A percentile compares a stretch with the other conserved stretches of the same genome.
phyloP scores from a whole-genome alignment of 2,797 vertebrate species.

The Acanthopagrus latus region DNA sequence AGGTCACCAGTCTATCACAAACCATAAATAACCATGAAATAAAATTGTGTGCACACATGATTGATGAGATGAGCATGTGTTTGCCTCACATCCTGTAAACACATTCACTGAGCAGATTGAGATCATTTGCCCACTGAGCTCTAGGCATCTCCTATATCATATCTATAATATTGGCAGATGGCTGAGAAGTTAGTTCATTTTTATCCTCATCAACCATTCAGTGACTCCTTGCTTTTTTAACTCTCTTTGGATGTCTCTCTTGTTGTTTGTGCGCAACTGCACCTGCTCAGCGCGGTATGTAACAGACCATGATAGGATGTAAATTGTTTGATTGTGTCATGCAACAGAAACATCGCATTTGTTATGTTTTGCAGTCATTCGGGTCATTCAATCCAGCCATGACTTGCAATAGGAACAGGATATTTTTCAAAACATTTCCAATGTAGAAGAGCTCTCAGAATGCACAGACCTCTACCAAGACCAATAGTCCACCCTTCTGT shows the following conservation, averaged over 20 bases:
- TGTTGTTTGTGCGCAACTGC: background rate
- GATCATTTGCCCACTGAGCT: background rate
- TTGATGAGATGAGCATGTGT: background rate
- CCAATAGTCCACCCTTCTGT: too few species aligned
- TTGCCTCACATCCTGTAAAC: background rate
- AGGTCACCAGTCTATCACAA: background rate
- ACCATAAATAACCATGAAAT: background rate
- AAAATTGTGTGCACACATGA: background rate
- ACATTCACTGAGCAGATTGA: slow-evolving; percentile 8
- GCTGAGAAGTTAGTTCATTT: background rate
- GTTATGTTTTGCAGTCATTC: background rate
- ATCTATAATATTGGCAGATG: background rate
- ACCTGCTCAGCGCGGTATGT: background rate
- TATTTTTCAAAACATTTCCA: too few species aligned
- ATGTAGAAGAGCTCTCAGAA: too few species aligned
- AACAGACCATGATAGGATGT: background rate
- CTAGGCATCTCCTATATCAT: background rate
- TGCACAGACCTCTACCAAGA: too few species aligned
- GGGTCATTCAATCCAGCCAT: background rate
- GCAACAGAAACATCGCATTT: too few species aligned
- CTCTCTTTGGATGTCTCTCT: too few species aligned
- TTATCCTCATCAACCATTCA: background rate
- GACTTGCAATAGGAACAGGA: too few species aligned
- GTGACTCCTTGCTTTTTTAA: background rate
- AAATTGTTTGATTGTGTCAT: background rate